Percentiles rank a stretch among this genome's conserved stretches.
Conservation (phyloP, 2,797 vertebrate species). For the Odontamblyopus rebecca region DNA sequence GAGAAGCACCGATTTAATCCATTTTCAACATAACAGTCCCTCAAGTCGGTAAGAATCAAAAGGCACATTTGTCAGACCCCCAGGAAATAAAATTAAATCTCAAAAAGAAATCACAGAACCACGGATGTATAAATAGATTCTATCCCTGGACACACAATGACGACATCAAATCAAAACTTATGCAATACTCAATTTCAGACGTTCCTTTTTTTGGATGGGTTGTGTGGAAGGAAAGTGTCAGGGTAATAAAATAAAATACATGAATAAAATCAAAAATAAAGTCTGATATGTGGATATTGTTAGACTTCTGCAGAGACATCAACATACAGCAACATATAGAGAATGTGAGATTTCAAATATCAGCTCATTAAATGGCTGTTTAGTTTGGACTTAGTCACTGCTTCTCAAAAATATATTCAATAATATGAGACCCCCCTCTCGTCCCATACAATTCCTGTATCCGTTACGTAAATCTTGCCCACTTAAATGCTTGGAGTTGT, state of each 20-base stretch:
- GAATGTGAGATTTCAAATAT: too few species aligned
- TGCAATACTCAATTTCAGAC: not conserved
- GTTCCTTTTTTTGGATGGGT: too few species aligned
- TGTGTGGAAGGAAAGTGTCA: not conserved
- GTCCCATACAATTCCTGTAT: too few species aligned
- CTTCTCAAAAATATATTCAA: too few species aligned
- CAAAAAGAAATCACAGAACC: not conserved
- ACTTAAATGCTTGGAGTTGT: not conserved
- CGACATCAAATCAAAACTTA: slow-evolving; percentile 2
- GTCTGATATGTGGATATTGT: too few species aligned
- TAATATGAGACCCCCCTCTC: too few species aligned
- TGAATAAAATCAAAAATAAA: too few species aligned
- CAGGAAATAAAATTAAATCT: not conserved
- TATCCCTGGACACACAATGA: not conserved
- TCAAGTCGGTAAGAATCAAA: not conserved
- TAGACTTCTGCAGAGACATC: too few species aligned
- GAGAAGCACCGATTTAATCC: not conserved
- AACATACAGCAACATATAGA: too few species aligned
- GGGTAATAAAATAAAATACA: not conserved
- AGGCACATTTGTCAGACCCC: not conserved
- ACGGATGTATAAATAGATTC: not conserved
- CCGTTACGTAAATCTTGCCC: not conserved
- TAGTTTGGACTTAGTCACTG: too few species aligned
- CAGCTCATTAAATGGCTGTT: too few species aligned
- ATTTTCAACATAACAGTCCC: not conserved